Conservation (phyloP, 2,113 vertebrate species). For the Orthonyx spaldingii region DNA sequence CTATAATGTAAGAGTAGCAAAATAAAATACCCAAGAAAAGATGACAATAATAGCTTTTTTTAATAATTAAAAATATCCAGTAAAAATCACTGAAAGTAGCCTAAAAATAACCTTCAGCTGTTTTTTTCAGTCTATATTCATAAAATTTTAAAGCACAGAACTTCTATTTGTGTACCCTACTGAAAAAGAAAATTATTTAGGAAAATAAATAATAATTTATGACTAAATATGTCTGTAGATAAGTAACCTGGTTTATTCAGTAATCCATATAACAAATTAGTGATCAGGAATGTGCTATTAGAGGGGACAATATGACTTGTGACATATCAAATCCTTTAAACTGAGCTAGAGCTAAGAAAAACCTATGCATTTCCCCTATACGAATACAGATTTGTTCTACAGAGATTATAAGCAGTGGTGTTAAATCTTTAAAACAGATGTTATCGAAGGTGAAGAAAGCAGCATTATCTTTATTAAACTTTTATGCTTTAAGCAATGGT, state of each 20-base stretch:
- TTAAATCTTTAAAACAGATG: not conserved
- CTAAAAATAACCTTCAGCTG: not conserved
- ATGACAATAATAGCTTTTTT: not conserved
- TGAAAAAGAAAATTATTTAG: not conserved
- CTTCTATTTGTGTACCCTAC: not conserved
- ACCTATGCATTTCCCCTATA: not conserved
- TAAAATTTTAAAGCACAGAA: not conserved
- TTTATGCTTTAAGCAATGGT: not conserved
- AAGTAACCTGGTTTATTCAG: not conserved
- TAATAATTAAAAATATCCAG: not conserved
- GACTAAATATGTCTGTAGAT: not conserved
- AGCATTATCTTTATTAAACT: not conserved
- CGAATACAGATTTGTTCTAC: not conserved
- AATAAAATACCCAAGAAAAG: not conserved
- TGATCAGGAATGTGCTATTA: not conserved
- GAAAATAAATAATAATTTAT: not conserved
- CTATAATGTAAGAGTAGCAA: not conserved
- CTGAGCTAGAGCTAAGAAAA: not conserved
- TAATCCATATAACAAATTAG: not conserved
- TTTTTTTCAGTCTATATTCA: not conserved
- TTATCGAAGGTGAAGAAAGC: not conserved
- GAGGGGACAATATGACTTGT: not conserved
- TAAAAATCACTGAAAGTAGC: not conserved
- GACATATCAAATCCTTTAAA: not conserved
- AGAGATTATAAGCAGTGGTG: not conserved